Percentiles rank a stretch among this genome's conserved stretches.
Evolutionary conservation across 2,888 invertebrate genomes (phyloP).

Genomic region (Xanthia icteritia): DNA sequence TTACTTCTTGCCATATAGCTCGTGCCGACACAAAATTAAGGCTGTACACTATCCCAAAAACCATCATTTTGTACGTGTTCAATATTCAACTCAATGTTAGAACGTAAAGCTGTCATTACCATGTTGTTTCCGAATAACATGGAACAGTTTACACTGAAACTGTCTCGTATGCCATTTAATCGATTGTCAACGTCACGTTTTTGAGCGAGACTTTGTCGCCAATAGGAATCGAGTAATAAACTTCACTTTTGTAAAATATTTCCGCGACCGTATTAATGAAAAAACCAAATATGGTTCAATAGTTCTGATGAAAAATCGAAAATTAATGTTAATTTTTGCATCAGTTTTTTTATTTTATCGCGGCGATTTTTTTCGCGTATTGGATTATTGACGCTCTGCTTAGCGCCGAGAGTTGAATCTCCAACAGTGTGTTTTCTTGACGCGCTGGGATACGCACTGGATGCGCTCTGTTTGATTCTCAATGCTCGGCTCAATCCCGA

Average conservation of each 20-base stretch:
- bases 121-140: neutral
- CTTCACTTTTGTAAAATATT: neutral
- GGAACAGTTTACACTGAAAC: neutral
- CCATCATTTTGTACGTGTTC: neutral
- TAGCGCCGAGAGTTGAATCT: too few species aligned
- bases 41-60: neutral
- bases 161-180: neutral
- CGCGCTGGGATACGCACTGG: too few species aligned
- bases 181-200: neutral
- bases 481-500: too few species aligned
- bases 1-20: neutral
- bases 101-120: slow-evolving; percentile 2
- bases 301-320: neutral
- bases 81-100: neutral
- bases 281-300: neutral
- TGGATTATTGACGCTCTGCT: too few species aligned
- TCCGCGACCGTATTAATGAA: neutral
- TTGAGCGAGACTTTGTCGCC: neutral
- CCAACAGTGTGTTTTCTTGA: too few species aligned
- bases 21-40: neutral
- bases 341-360: neutral
- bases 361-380: too few species aligned
- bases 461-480: too few species aligned
- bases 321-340: neutral
- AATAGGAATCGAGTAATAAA: slow-evolving; percentile 2